These are phyloP conservation scores for Micromys minutus DNA, from an alignment of 2,113 vertebrate species.

Conservation along the genomic window DNA sequence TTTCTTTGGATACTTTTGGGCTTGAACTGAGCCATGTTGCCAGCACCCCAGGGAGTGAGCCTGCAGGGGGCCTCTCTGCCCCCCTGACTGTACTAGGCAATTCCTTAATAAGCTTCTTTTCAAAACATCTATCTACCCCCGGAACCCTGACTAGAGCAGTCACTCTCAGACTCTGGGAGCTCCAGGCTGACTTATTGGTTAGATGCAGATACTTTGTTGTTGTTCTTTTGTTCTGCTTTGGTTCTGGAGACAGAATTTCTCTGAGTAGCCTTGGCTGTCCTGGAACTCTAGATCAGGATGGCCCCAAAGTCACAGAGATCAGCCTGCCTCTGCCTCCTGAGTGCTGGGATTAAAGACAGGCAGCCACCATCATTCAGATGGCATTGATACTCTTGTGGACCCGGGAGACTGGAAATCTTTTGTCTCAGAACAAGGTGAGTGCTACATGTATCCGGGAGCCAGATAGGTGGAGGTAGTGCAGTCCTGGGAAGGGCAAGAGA, in stretches of 20 bases:
- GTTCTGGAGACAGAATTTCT: background rate
- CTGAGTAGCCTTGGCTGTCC: background rate
- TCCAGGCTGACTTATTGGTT: background rate
- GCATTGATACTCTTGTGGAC: background rate
- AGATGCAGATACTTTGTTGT: background rate
- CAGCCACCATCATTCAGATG: rapidly evolving
- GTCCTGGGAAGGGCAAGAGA: background rate
- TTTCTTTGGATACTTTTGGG: background rate
- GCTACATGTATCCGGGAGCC: background rate
- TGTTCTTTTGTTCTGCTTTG: background rate
- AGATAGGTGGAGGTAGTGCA: background rate
- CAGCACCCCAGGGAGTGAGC: background rate
- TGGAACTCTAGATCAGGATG: background rate
- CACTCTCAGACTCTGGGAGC: background rate
- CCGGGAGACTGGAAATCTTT: background rate
- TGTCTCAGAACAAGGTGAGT: background rate
- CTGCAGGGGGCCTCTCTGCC: background rate
- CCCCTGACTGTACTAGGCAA: background rate
- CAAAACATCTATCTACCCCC: background rate
- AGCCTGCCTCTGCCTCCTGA: background rate
- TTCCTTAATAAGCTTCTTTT: background rate
- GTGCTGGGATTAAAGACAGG: background rate
- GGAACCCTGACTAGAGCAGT: background rate
- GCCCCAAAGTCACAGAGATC: background rate
- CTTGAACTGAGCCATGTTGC: background rate